Conservation (phyloP, 2,888 invertebrate species). For the Frankliniella intonsa region DNA sequence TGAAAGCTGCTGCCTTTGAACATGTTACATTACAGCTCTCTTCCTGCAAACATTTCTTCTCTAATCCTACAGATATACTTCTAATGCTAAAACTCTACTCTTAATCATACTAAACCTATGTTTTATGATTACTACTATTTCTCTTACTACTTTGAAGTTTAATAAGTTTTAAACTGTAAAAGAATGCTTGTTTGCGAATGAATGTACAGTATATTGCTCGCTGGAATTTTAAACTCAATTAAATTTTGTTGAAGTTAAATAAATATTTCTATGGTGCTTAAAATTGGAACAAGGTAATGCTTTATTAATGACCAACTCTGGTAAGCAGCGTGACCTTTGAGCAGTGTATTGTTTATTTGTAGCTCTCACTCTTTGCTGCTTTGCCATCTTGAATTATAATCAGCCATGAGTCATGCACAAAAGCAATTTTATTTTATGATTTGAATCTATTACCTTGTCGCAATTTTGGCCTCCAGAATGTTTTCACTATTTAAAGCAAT, state of each 20-base stretch:
- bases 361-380: no score
- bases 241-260: no score
- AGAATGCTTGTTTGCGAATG: not conserved
- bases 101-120: constrained; percentile 2
- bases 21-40: not conserved
- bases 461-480: not conserved
- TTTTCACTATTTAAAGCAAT: not conserved
- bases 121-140: not conserved
- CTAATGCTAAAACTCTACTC: not conserved
- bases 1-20: not conserved
- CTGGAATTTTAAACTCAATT: no score
- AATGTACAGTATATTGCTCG: not conserved
- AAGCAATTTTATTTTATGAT: not conserved
- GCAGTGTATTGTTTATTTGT: no score
- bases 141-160: not conserved
- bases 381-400: no score
- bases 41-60: constrained; percentile 9
- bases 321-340: no score
- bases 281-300: no score
- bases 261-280: no score
- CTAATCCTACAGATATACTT: not conserved
- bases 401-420: no score
- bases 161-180: not conserved
- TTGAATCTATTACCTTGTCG: not conserved
- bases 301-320: no score